Evolutionary conservation across 2,888 invertebrate species (phyloP).

Genomic region (Stenodema calcarata): DNA sequence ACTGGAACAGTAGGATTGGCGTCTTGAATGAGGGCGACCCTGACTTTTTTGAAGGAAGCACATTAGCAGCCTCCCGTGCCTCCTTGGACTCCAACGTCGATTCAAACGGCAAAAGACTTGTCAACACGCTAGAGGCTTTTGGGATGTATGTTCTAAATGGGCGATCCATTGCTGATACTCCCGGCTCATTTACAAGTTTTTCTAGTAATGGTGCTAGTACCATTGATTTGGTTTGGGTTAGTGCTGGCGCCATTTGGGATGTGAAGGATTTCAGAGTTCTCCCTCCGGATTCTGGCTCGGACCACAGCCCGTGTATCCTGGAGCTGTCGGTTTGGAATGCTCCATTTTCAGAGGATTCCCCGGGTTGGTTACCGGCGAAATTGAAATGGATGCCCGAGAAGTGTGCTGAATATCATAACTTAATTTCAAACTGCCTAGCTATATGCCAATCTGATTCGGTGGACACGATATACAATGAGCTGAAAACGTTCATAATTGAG

Average conservation of each 20-base stretch:
- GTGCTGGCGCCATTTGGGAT: not conserved
- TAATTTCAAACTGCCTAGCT: not conserved
- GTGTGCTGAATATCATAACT: not conserved
- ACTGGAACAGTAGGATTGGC: slow-evolving; percentile 38
- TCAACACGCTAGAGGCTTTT: no score
- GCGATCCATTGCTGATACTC: not conserved
- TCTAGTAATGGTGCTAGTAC: not conserved
- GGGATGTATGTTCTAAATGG: slow-evolving; percentile 22
- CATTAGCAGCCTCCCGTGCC: not conserved
- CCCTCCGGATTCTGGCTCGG: not conserved
- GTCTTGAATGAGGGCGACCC: not conserved
- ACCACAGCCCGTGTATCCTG: no score
- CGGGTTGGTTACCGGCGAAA: not conserved
- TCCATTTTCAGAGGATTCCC: not conserved
- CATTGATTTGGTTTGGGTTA: slow-evolving; percentile 16
- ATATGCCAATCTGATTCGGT: not conserved
- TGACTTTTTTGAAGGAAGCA: slow-evolving; percentile 2
- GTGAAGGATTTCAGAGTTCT: not conserved
- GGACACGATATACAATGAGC: not conserved
- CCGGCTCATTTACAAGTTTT: no score
- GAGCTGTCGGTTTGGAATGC: no score
- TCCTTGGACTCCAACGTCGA: not conserved
- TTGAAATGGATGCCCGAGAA: not conserved
- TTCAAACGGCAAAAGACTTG: slow-evolving; percentile 24
- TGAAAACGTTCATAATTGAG: not conserved